Conservation (phyloP, 1,140 invertebrate genomes). For the Philaenus spumarius region DNA sequence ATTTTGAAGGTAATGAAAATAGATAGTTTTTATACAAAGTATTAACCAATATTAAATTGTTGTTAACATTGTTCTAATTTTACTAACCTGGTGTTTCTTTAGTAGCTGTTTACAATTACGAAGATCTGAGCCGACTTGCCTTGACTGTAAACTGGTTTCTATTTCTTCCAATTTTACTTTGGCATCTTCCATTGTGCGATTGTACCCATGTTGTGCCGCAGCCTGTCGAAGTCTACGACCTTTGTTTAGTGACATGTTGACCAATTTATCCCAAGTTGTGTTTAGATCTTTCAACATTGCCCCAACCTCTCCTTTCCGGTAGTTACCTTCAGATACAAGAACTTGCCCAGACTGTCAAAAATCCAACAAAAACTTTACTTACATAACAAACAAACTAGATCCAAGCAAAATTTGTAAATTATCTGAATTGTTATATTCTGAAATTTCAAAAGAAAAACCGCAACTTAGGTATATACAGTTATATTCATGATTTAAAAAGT, state of each 20-base stretch:
- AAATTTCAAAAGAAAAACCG: too few relatives aligned
- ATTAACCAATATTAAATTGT: too few relatives aligned
- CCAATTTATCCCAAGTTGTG: conserved; percentile 62
- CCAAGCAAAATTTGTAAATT: too few relatives aligned
- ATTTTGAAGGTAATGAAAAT: neutral
- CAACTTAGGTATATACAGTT: too few relatives aligned
- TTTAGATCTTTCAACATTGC: conserved; percentile 59
- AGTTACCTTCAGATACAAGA: conserved; percentile 62
- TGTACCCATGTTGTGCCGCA: conserved; percentile 70
- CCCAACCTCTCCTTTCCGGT: conserved; percentile 58
- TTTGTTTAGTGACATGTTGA: conserved; percentile 69
- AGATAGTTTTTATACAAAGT: too few relatives aligned
- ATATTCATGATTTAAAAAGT: too few relatives aligned
- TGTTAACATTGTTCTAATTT: too few relatives aligned
- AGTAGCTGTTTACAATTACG: conserved; percentile 82
- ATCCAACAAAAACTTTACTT: too few relatives aligned
- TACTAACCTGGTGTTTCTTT: conserved; percentile 66
- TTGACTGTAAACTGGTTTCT: conserved; percentile 62
- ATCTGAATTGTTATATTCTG: neutral
- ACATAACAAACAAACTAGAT: too few relatives aligned
- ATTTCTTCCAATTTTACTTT: conserved; percentile 74
- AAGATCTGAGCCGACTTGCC: conserved; percentile 76
- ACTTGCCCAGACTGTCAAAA: conserved; percentile 50
- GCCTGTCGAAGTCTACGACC: conserved; percentile 74
- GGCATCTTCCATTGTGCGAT: conserved; percentile 68